Evolutionary conservation across 2,888 invertebrate species (phyloP), one percentile per base, ranked within the genome.

Genomic region (Ochlodes sylvanus): DNA sequence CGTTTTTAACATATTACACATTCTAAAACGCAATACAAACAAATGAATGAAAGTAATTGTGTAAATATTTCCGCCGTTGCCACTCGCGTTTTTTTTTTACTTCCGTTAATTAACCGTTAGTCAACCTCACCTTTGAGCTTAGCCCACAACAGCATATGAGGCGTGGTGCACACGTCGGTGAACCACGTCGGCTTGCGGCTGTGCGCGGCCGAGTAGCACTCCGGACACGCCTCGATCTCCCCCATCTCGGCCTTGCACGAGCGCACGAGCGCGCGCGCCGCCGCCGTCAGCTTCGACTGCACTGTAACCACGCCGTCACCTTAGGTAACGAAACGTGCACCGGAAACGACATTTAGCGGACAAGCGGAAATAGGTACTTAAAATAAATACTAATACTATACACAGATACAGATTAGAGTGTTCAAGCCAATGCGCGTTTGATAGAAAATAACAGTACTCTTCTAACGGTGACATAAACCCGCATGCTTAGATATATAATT

Each of bases 131-230:
- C 99, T 93, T 98, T 98, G 12, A 99, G 93, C 85, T 99, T 98
- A 0, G 99, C 99, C 99, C 99, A 99, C 0, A 99, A 96, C 67
- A 99, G 88, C 15, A 97, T 92, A 90, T 99, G 99, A 0, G 98
- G 98, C 68, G 95, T 96, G 21, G 96, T 96, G 89, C 99, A 99
- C 2, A 98, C 97, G 81, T 98, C 97, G 0, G 97, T 96, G 88
- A 99, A 99, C 98, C 98, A 99, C 0, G 96, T 95, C 69, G 96
- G 95, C 63, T 95, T 94, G 42, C 96, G 95, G 0, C 96, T 96
- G 80, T 98, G 97, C 6, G 98, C 98, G 78, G 96, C 97, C 57
- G 95, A 92, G 88, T 98, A 99, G 85, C 99, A 99, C 81, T 98
- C 97, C 0, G 98, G 96, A 79, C 99, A 99, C 17, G 98, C 97